Conservation (phyloP, 2,797 vertebrate genomes). For the Gallinago solitaria region DNA sequence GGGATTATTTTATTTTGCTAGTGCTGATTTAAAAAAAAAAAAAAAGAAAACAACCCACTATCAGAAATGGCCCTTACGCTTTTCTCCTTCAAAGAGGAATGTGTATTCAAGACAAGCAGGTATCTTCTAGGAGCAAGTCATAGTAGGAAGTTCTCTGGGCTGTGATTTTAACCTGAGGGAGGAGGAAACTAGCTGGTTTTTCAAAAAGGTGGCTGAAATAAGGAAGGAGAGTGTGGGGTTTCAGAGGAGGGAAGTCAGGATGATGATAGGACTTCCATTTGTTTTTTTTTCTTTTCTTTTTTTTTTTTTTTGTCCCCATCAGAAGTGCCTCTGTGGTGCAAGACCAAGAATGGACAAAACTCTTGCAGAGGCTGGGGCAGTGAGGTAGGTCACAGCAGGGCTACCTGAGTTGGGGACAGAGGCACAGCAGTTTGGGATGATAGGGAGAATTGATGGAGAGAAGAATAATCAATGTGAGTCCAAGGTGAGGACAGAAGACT, state of each 20-base stretch:
- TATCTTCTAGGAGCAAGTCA: not conserved
- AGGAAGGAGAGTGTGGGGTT: not conserved
- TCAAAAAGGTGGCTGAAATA: not conserved
- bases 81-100: not conserved
- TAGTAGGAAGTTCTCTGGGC: not conserved
- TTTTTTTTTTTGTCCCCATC: no score
- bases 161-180: not conserved
- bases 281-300: no score
- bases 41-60: not conserved
- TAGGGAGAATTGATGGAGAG: not conserved
- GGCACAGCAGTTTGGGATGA: not conserved
- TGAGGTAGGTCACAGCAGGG: not conserved
- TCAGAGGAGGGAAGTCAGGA: not conserved
- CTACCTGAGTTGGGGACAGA: not conserved
- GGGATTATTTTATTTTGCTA: not conserved
- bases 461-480: not conserved
- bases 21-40: not conserved
- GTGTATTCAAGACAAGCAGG: not conserved
- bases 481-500: not conserved
- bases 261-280: not conserved
- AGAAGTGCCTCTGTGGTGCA: not conserved
- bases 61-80: not conserved
- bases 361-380: not conserved
- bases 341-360: not conserved
- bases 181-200: not conserved